Percentiles rank a stretch among this genome's conserved stretches.
These are phyloP conservation scores for Hemithea aestivaria DNA, from an alignment of 2,888 invertebrate genomes.

Conservation along the genomic window DNA sequence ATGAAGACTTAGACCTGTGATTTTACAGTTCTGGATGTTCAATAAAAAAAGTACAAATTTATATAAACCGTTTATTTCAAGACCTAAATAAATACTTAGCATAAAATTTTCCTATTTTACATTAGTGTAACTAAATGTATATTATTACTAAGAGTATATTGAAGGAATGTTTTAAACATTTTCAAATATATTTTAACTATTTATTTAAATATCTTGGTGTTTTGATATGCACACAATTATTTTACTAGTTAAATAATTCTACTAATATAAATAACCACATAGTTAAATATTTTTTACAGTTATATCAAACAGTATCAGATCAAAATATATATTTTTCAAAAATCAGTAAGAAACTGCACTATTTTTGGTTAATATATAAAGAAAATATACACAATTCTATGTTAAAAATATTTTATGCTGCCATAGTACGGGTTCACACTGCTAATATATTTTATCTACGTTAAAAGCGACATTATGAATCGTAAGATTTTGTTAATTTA, in stretches of 20 bases:
- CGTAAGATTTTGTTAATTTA: no score
- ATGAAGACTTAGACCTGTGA: no score
- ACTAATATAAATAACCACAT: slow-evolving; percentile 4
- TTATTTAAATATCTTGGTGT: slow-evolving; percentile 15
- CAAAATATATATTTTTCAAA: no score
- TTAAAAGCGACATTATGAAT: no score
- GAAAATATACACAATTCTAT: no score
- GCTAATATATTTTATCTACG: no score
- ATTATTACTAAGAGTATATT: slow-evolving; percentile 28
- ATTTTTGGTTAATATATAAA: no score
- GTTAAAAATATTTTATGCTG: no score
- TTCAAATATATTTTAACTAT: slow-evolving; percentile 5
- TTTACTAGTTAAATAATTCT: slow-evolving; percentile 11
- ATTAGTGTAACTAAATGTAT: slow-evolving; percentile 36
- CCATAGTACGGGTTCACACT: no score
- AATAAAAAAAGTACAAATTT: neutral
- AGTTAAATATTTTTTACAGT: no score
- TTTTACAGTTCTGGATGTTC: no score
- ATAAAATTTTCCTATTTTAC: slow-evolving; percentile 36
- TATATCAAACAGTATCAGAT: slow-evolving; percentile 5
- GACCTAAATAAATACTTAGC: slow-evolving; percentile 46
- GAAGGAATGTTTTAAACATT: slow-evolving; percentile 28
- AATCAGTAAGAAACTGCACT: no score
- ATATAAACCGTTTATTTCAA: slow-evolving; percentile 26
- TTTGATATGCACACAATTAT: slow-evolving; percentile 23